A percentile compares a stretch with the other conserved stretches of the same genome.
These are phyloP conservation scores for Plutella xylostella DNA, from an alignment of 2,888 invertebrate genomes.

Conservation along the genomic window DNA sequence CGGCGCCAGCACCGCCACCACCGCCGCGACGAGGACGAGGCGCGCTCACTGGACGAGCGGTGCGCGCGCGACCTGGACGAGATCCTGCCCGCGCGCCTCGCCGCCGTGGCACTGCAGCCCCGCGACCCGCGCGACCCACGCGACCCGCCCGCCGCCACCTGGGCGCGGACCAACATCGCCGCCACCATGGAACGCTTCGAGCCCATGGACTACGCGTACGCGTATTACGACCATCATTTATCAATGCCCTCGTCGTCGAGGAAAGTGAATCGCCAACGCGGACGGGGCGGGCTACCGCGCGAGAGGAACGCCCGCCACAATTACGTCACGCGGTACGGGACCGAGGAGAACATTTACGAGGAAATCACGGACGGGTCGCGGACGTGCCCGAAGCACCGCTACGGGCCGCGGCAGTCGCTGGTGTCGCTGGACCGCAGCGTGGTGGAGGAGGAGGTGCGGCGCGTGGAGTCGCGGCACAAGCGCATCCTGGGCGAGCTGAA, in stretches of 20 bases:
- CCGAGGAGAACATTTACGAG: conserved; percentile 87
- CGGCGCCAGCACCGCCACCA: conserved; percentile 48
- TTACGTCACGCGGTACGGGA: conserved; percentile 83
- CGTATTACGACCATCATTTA: conserved; percentile 82
- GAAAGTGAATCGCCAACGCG: conserved; percentile 54
- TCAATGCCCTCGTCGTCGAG: conserved; percentile 71
- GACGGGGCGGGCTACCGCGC: conserved; percentile 50
- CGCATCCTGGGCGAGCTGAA: conserved; percentile 88
- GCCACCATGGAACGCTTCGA: conserved; percentile 76
- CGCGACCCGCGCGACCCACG: conserved; percentile 31
- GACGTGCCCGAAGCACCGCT: conserved; percentile 61
- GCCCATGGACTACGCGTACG: conserved; percentile 84
- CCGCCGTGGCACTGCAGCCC: conserved; percentile 56
- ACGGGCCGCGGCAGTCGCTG: conserved; percentile 69
- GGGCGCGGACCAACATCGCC: conserved; percentile 74
- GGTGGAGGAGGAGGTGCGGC: conserved; percentile 85
- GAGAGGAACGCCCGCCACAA: conserved; percentile 72
- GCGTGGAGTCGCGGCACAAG: conserved; percentile 85
- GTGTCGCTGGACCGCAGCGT: conserved; percentile 78
- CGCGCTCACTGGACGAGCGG: conserved; percentile 58
- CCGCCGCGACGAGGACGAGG: conserved; percentile 56
- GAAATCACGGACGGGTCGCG: conserved; percentile 78
- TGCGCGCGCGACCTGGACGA: conserved; percentile 63
- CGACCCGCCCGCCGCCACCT: conserved; percentile 52
- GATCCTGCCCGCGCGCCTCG: conserved; percentile 61